phyloP scores from a whole-genome alignment of 2,888 invertebrate genomes.

The Nasonovia ribisnigri region DNA sequence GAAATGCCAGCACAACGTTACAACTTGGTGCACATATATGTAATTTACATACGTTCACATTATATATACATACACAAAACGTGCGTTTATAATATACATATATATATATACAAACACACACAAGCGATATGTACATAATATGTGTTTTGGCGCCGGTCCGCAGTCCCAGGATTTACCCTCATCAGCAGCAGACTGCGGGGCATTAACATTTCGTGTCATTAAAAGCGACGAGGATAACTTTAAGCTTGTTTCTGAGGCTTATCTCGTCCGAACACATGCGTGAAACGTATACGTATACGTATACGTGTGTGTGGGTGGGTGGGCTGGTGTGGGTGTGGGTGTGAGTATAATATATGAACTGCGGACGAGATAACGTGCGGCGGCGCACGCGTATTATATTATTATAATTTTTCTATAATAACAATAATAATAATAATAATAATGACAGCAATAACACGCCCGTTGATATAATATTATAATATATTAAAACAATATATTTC shows the following conservation, averaged over 20 bases:
- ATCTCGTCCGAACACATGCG: constrained; percentile 59
- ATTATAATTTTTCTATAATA: background rate
- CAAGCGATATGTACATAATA: background rate
- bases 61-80: background rate
- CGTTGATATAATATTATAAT: background rate
- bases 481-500: background rate
- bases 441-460: background rate
- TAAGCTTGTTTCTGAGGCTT: constrained; percentile 60
- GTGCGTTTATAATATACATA: background rate
- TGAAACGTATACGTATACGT: background rate
- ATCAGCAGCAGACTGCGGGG: constrained; percentile 36
- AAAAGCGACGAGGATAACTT: constrained; percentile 63
- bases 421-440: background rate
- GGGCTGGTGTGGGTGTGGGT: no score
- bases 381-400: background rate
- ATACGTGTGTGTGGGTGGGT: background rate
- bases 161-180: constrained; percentile 62
- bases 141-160: constrained; percentile 39
- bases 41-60: background rate
- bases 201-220: constrained; percentile 63
- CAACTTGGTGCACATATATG: background rate
- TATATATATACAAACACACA: background rate
- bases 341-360: background rate
- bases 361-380: background rate
- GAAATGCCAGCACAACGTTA: background rate